Evolutionary conservation across 2,888 invertebrate genomes (phyloP).

Genomic region (Tetragonisca angustula): DNA sequence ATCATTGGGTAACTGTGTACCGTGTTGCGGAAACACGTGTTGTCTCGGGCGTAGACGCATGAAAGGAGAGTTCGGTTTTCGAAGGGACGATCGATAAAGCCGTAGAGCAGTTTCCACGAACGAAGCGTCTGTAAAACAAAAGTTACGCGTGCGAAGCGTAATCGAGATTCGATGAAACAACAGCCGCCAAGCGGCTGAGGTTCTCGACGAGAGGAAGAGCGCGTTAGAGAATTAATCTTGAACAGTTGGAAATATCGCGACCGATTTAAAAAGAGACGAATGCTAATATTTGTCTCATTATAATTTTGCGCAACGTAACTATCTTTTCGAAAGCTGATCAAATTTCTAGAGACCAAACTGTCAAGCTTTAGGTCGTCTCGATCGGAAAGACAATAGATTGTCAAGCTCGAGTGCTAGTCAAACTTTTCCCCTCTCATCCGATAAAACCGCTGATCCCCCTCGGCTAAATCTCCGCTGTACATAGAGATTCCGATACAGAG

Average conservation of each 20-base stretch:
- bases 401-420: constrained; percentile 33
- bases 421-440: constrained; percentile 43
- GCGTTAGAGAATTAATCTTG: not conserved
- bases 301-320: not conserved
- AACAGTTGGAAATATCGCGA: not conserved
- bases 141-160: not conserved
- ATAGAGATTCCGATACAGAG: constrained; percentile 37
- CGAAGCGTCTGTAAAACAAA: constrained; percentile 18
- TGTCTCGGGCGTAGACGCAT: constrained; percentile 10
- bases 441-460: constrained; percentile 44
- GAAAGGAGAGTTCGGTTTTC: constrained; percentile 29
- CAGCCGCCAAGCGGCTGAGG: not conserved
- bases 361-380: constrained; percentile 16
- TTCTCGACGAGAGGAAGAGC: not conserved
- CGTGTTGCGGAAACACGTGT: constrained; percentile 46
- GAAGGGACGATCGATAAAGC: constrained; percentile 49
- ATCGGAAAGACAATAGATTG: constrained; percentile 46
- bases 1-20: constrained; percentile 1
- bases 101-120: constrained; percentile 16
- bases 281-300: not conserved
- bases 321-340: not conserved
- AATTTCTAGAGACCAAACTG: not conserved
- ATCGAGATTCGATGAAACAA: not conserved
- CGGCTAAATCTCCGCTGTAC: constrained; percentile 38
- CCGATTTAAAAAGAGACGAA: not conserved